A percentile compares a stretch with the other conserved stretches of the same genome.
phyloP scores from a whole-genome alignment of 2,113 vertebrate species.

The Romanogobio albipinnatus region DNA sequence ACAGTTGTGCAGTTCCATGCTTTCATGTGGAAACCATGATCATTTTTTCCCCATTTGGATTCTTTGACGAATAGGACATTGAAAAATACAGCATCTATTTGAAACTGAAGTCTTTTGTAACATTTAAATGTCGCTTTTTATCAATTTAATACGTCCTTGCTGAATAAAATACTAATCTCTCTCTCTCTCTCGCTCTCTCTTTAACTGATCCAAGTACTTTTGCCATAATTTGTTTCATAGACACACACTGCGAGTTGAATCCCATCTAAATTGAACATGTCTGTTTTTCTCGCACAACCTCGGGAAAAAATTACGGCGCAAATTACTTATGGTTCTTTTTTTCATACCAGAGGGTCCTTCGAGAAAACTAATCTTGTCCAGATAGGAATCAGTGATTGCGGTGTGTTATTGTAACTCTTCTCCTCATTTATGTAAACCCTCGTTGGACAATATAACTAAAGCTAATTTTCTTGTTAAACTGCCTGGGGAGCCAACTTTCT shows the following conservation, averaged over 20 bases:
- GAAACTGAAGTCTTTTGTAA: not conserved
- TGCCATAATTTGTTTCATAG: slow-evolving; percentile 5
- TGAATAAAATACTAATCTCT: not conserved
- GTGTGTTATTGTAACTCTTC: slow-evolving; percentile 22
- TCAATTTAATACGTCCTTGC: not conserved
- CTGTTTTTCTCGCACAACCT: slow-evolving; percentile 8
- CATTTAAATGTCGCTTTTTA: not conserved
- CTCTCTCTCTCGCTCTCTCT: no score
- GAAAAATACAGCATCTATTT: not conserved
- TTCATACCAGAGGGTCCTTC: not conserved
- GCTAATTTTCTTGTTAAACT: not conserved
- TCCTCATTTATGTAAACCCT: slow-evolving; percentile 12
- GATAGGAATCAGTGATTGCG: slow-evolving; percentile 18
- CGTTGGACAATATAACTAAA: not conserved
- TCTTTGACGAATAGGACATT: not conserved
- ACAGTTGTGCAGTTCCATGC: not conserved
- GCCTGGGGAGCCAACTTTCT: not conserved
- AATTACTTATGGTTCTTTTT: slow-evolving; percentile 13
- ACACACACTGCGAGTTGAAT: not conserved
- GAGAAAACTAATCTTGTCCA: slow-evolving; percentile 8
- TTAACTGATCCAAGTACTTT: not conserved
- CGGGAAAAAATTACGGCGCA: not conserved
- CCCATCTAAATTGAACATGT: slow-evolving; percentile 3
- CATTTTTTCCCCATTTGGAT: not conserved
- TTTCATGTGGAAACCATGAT: not conserved